Base-by-base conservation (phyloP, 2,797 vertebrate species). In the Apodemus agrarius region DNA sequence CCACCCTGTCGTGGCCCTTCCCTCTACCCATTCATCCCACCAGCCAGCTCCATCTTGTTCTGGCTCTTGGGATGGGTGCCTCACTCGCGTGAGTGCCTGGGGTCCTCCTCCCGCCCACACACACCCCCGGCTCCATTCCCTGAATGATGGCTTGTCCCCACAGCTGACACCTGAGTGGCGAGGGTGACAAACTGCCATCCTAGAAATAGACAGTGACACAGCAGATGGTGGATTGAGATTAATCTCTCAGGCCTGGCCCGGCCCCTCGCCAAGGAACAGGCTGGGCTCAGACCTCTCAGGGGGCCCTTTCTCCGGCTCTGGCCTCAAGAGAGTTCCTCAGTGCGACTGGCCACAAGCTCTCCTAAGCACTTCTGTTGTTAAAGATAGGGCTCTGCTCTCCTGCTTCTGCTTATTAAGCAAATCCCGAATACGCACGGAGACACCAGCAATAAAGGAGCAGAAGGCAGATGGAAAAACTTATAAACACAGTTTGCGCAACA, bases 151-250 rank as follows among this genome's bases (percentile, higher is more conserved):
- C 92, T 92, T 82, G 75, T 94, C 54, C 43, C 46, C 29, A 83
- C 90, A 82, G 89, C 95, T 96, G 96, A 97, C 95, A 93, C 89
- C 96, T 93, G 96, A 97, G 86, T 63, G 31, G 91, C 57, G 84
- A 59, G 82, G 49, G 92, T 63, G 49, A 92, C 63, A 92, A 78
- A 72, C 82, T 81, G 82, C 95, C 92, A 75, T 46, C 80, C 94
- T 97, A 11, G 34, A 97, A 98, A 98, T 98, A 98, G 97, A 89
- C 0, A 3, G 83, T 95, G 96, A 97, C 89, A 89, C 82, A 93
- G 95, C 11, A 72, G 93, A 95, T 54, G 94, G 93, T 6, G 69
- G 93, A 95, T 17, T 46, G 94, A 95, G 92, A 97, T 93, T 91
- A 90, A 95, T 95, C 90, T 94, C 86, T 69, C 0, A 0, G 9